These are phyloP conservation scores for Malacoctenus gilli DNA, from an alignment of 2,797 vertebrate species.

Conservation along the genomic window DNA sequence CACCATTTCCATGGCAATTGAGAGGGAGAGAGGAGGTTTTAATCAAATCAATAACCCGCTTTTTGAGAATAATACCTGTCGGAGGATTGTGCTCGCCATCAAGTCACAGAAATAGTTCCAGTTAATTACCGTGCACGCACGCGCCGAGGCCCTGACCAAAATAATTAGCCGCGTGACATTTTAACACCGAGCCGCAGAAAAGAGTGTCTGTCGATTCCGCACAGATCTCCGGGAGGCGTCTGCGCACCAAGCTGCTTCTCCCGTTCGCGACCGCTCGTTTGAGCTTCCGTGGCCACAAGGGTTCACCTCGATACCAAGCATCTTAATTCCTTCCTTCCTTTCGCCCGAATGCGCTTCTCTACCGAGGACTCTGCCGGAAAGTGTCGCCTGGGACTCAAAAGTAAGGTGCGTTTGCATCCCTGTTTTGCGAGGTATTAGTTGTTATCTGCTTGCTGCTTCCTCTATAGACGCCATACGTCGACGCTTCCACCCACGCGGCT, in stretches of 20 bases:
- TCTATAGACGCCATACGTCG: conserved; percentile 1
- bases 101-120: conserved; percentile 30
- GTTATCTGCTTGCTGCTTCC: background rate
- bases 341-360: no score
- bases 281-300: background rate
- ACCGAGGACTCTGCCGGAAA: no score
- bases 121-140: conserved; percentile 4
- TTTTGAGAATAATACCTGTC: conserved; percentile 11
- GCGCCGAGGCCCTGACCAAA: conserved; percentile 8
- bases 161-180: conserved; percentile 43
- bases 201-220: conserved; percentile 7
- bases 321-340: no score
- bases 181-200: conserved; percentile 22
- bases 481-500: conserved; percentile 18
- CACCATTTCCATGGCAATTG: background rate
- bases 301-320: no score
- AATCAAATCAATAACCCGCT: conserved; percentile 20
- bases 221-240: conserved; percentile 6
- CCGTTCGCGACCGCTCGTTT: no score
- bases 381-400: no score
- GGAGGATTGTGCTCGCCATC: conserved; percentile 1
- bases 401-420: conserved; percentile 4
- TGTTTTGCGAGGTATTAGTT: conserved; percentile 4
- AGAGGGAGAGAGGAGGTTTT: conserved; percentile 2
- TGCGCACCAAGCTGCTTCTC: background rate